Percentiles rank a stretch among this genome's conserved stretches.
phyloP scores from a whole-genome alignment of 2,113 vertebrate genomes.

The Python bivittatus region DNA sequence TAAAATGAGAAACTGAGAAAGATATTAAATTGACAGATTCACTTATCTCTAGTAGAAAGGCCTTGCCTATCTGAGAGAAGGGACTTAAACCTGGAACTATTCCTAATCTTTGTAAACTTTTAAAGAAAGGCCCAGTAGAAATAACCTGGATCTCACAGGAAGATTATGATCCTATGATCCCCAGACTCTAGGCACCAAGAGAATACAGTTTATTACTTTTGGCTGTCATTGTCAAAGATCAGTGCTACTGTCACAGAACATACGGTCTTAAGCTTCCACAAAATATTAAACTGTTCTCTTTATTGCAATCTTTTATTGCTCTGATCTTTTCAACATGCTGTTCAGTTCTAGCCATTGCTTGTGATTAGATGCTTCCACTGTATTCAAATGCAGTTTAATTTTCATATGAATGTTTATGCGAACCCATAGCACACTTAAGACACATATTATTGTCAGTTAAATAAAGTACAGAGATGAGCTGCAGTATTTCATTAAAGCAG shows the following conservation, averaged over 20 bases:
- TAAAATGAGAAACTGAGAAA: neutral
- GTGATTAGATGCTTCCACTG: constrained; percentile 15
- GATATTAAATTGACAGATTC: neutral
- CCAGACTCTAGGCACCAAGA: neutral
- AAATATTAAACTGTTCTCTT: constrained; percentile 25
- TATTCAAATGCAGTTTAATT: constrained; percentile 24
- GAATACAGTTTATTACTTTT: neutral
- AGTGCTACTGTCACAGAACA: neutral
- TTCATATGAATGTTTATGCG: constrained; percentile 38
- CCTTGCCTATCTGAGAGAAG: neutral
- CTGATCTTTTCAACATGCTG: constrained; percentile 34
- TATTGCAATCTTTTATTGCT: constrained; percentile 23
- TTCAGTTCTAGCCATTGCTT: neutral
- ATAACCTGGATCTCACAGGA: neutral
- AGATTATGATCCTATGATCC: neutral
- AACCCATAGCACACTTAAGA: constrained; percentile 27
- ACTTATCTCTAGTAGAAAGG: neutral
- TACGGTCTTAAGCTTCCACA: neutral
- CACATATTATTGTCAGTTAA: constrained; percentile 40
- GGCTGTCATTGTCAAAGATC: neutral
- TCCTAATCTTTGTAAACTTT: neutral
- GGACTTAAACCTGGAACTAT: neutral
- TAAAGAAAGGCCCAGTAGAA: neutral
- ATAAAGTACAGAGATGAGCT: constrained; percentile 12
- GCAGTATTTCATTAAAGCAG: constrained; percentile 13